A percentile compares a stretch with the other conserved stretches of the same genome.
phyloP scores from a whole-genome alignment of 2,888 invertebrate species.

The Coleophora flavipennella region DNA sequence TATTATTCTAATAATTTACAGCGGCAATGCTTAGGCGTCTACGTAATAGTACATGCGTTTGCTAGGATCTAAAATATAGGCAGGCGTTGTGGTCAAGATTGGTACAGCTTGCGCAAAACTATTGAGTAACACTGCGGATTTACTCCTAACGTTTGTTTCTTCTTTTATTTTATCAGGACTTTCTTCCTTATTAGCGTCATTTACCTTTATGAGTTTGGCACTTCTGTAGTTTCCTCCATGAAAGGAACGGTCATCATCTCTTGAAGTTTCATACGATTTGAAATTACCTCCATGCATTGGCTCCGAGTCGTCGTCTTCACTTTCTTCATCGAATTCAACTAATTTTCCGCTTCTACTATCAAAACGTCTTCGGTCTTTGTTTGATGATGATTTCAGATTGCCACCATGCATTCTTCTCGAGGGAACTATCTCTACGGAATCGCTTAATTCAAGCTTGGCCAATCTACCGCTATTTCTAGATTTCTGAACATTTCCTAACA shows the following conservation, averaged over 20 bases:
- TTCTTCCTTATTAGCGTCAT: constrained; percentile 17
- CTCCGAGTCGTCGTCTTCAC: constrained; percentile 27
- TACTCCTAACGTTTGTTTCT: constrained; percentile 26
- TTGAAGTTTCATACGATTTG: constrained; percentile 28
- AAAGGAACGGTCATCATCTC: constrained; percentile 27
- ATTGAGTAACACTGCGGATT: constrained; percentile 44
- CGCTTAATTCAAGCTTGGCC: constrained; percentile 34
- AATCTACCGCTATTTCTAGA: constrained; percentile 23
- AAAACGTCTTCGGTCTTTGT: constrained; percentile 18
- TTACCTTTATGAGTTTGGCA: constrained; percentile 33
- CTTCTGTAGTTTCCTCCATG: constrained; percentile 64
- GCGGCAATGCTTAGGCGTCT: constrained; percentile 26
- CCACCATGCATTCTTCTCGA: constrained; percentile 35
- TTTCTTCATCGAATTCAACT: constrained; percentile 39
- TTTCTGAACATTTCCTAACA: constrained; percentile 16
- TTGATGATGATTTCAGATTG: constrained; percentile 26
- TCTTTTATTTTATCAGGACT: constrained; percentile 20
- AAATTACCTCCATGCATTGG: constrained; percentile 29
- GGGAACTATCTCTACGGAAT: constrained; percentile 16
- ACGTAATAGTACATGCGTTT: constrained; percentile 68
- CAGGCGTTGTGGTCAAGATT: constrained; percentile 47
- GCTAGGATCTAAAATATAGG: constrained; percentile 61
- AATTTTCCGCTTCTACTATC: constrained; percentile 36
- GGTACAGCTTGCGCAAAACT: constrained; percentile 54
- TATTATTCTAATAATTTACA: constrained; percentile 4